Base-by-base conservation (phyloP, 2,113 vertebrate species). In the Forbesichthys agassizii region DNA sequence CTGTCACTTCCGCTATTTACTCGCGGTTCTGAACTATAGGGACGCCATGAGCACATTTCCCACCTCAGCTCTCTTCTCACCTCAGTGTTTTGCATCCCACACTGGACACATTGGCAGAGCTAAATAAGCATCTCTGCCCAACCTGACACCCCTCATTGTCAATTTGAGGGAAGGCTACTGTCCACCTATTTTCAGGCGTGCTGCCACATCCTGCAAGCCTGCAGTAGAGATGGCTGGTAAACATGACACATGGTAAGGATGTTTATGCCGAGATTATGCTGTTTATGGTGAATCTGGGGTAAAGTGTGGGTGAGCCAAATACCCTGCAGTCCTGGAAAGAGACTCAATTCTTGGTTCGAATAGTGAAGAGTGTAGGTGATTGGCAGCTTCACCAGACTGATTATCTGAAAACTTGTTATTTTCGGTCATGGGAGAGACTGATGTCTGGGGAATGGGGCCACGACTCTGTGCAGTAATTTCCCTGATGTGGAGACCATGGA, bases 331-430 rank as follows among this genome's bases (percentile, higher is more conserved):
- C 9, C 9, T 61, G 47, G 59, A 47, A 61, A 36, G n/a, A 55
- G n/a, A 18, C 54, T 7, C 1, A 55, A 55, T 55, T 16, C 54
- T 16, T 55, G n/a, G n/a, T 55, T 55, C 54, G 4, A 51, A 51
- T 51, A 51, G 49, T 51, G 49, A 51, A 42, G 49, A 51, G 20
- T 54, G 11, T 1, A 10, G n/a, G 42, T 47, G 42, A 63, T 11
- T 57, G 58, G 49, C 60, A 64, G 46, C 47, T 64, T 0, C 0
- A 14, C 13, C 36, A 52, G 20, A 48, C 42, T 11, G 14, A 61
- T 61, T 16, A 56, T 13, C 14, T 54, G 13, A 58, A 61, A 53
- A 8, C 20, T 47, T 53, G 52, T 52, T 55, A 56, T 71, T 74
- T 64, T 71, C 33, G 51, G 12, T 48, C 20, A 18, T 55, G 16